Conservation (phyloP, 2,888 invertebrate species). For the Hetaerina titia region DNA sequence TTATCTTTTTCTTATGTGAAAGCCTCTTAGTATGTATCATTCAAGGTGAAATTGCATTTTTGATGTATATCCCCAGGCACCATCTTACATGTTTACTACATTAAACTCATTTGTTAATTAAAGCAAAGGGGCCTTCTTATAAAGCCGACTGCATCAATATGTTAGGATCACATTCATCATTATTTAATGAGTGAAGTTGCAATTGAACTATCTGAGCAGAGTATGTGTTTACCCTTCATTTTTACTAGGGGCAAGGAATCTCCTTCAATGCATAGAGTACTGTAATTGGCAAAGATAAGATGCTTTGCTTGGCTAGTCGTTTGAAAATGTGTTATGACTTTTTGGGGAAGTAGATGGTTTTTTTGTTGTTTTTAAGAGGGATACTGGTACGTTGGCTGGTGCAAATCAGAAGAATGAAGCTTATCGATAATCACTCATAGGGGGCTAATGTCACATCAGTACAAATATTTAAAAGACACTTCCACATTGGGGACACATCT, state of each 20-base stretch:
- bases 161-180: constrained; percentile 29
- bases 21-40: constrained; percentile 45
- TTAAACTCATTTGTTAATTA: constrained; percentile 26
- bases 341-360: constrained; percentile 21
- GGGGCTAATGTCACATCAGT: constrained; percentile 46
- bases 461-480: constrained; percentile 64
- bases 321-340: constrained; percentile 30
- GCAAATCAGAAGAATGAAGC: constrained; percentile 7
- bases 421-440: constrained; percentile 13
- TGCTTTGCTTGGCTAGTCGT: constrained; percentile 60
- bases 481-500: constrained; percentile 3
- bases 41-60: constrained; percentile 57
- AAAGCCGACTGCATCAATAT: constrained; percentile 50
- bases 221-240: constrained; percentile 27
- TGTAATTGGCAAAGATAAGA: constrained; percentile 2
- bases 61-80: constrained; percentile 26
- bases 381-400: constrained; percentile 43
- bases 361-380: neutral
- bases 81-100: constrained; percentile 46
- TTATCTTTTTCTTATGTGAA: constrained; percentile 50
- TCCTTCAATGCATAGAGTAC: neutral
- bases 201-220: neutral
- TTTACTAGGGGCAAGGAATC: neutral
- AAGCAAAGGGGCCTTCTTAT: constrained; percentile 63
- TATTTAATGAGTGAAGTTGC: constrained; percentile 17